Evolutionary conservation across 2,888 invertebrate genomes (phyloP).

Genomic region (Metellina segmentata): DNA sequence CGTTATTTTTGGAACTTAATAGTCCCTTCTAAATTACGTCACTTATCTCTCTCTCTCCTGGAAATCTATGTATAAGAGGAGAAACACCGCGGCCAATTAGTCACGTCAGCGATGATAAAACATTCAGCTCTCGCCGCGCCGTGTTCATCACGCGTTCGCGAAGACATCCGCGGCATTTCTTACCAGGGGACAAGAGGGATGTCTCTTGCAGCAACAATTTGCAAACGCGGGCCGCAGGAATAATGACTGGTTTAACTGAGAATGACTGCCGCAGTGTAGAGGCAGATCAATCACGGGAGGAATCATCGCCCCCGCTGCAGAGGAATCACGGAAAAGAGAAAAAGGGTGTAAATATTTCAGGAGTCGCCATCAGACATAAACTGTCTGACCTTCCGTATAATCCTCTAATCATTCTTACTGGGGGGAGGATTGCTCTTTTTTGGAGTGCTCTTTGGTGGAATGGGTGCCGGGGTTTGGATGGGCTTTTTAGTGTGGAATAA

Average conservation of each 20-base stretch:
- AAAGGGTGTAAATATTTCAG: slow-evolving; percentile 65
- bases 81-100: slow-evolving; percentile 69
- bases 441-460: slow-evolving; percentile 8
- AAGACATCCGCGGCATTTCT: slow-evolving; percentile 15
- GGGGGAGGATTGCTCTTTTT: slow-evolving; percentile 12
- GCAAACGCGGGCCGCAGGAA: slow-evolving; percentile 16
- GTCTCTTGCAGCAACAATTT: slow-evolving; percentile 44
- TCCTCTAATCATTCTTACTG: slow-evolving; percentile 66
- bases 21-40: slow-evolving; percentile 65
- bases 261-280: slow-evolving; percentile 39
- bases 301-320: not conserved
- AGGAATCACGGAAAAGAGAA: slow-evolving; percentile 30
- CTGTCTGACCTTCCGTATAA: slow-evolving; percentile 73
- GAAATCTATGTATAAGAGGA: not conserved
- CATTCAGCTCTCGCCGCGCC: slow-evolving; percentile 47
- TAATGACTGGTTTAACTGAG: slow-evolving; percentile 60
- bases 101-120: slow-evolving; percentile 72
- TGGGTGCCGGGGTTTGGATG: slow-evolving; percentile 40
- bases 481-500: not conserved
- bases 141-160: slow-evolving; percentile 55
- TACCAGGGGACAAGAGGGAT: slow-evolving; percentile 5
- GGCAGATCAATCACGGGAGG: not conserved
- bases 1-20: slow-evolving; percentile 72
- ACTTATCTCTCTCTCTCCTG: slow-evolving; percentile 44
- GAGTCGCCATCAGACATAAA: slow-evolving; percentile 72